phyloP scores from a whole-genome alignment of 2,113 vertebrate genomes.

The Ellobius talpinus region DNA sequence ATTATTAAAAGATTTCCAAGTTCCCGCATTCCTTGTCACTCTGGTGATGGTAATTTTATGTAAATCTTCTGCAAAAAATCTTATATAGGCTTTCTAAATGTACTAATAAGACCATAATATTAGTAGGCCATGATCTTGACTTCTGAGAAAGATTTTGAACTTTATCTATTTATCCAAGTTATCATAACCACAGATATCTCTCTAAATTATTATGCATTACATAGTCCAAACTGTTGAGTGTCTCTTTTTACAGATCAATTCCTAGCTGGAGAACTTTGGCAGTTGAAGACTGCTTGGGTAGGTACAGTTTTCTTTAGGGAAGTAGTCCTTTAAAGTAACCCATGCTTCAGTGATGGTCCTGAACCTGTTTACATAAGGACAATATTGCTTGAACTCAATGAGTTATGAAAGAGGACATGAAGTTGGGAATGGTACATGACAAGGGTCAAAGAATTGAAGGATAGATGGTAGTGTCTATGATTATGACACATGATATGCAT shows the following conservation, averaged over 20 bases:
- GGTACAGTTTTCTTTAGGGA: not conserved
- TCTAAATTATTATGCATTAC: not conserved
- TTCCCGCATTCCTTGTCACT: not conserved
- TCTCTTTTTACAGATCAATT: not conserved
- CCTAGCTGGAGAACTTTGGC: not conserved
- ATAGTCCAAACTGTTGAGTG: not conserved
- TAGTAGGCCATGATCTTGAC: not conserved
- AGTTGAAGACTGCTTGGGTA: not conserved
- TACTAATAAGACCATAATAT: not conserved
- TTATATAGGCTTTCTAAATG: not conserved
- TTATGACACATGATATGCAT: not conserved
- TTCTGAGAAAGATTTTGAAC: not conserved
- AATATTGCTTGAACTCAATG: not conserved
- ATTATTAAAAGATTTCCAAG: not conserved
- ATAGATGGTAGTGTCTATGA: not conserved
- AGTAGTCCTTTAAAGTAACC: not conserved
- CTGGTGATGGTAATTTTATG: not conserved
- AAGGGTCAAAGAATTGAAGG: not conserved
- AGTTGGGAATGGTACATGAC: not conserved
- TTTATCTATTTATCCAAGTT: not conserved
- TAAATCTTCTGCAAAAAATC: too few relatives aligned
- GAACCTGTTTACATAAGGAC: not conserved
- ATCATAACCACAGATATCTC: not conserved
- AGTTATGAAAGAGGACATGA: not conserved
- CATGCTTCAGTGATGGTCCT: not conserved